Conservation (phyloP, 2,797 vertebrate genomes). For the Myiotriccus ornatus region DNA sequence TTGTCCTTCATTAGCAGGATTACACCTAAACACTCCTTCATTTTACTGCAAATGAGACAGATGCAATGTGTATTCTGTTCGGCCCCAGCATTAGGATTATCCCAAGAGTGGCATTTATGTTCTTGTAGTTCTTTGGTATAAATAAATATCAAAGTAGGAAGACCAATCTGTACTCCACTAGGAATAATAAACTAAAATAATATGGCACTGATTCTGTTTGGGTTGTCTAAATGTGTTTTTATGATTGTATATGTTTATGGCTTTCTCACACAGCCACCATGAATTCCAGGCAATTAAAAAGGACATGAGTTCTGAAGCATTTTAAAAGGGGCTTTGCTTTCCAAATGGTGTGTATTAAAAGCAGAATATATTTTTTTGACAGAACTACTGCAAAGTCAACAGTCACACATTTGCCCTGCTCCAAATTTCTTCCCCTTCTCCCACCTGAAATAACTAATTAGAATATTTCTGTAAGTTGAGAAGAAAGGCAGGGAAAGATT, state of each 20-base stretch:
- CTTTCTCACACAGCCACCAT: slow-evolving; percentile 72
- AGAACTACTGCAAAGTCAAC: slow-evolving; percentile 30
- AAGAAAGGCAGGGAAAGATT: background rate
- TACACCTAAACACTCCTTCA: slow-evolving; percentile 58
- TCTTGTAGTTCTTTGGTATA: slow-evolving; percentile 75
- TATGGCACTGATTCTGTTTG: slow-evolving; percentile 77
- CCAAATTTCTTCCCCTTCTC: slow-evolving; percentile 2
- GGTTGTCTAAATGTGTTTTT: slow-evolving; percentile 78
- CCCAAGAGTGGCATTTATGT: slow-evolving; percentile 80
- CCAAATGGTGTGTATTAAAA: slow-evolving; percentile 57
- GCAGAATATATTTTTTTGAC: slow-evolving; percentile 38
- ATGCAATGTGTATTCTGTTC: slow-evolving; percentile 59
- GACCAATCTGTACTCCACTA: slow-evolving; percentile 72
- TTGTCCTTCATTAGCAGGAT: slow-evolving; percentile 69
- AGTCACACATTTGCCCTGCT: background rate
- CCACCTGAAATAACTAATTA: slow-evolving; percentile 14
- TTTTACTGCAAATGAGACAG: slow-evolving; percentile 74
- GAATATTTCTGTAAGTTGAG: background rate
- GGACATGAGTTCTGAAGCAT: slow-evolving; percentile 67
- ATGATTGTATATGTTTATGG: slow-evolving; percentile 77
- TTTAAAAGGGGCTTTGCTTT: slow-evolving; percentile 69
- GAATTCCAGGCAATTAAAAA: slow-evolving; percentile 79
- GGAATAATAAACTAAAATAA: slow-evolving; percentile 83
- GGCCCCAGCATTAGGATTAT: slow-evolving; percentile 67
- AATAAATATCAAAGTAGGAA: slow-evolving; percentile 81